These are phyloP conservation scores for Dexiosoma caninum DNA, from an alignment of 2,888 invertebrate genomes.

Conservation along the genomic window DNA sequence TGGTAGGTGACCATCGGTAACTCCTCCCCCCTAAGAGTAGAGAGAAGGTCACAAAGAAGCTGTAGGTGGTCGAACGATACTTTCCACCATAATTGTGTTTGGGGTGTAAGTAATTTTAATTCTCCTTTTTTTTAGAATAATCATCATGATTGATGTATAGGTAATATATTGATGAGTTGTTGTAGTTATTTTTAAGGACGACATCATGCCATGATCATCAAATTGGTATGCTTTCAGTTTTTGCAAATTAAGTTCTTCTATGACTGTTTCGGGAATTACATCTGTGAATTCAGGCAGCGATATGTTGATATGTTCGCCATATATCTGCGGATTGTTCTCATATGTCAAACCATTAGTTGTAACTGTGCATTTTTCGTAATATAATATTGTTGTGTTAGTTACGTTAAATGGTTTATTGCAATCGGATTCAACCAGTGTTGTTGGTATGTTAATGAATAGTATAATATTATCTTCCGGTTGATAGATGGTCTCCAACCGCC, in stretches of 20 bases:
- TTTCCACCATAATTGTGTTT: not conserved
- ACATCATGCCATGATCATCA: constrained; percentile 20
- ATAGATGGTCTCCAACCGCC: constrained; percentile 26
- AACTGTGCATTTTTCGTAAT: constrained; percentile 14
- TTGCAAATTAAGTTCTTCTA: constrained; percentile 23
- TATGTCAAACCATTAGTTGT: not conserved
- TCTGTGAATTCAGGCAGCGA: constrained; percentile 13
- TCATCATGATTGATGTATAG: constrained; percentile 13
- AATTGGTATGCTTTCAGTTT: constrained; percentile 24
- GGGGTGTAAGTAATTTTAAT: constrained; percentile 26
- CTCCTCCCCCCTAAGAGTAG: no score
- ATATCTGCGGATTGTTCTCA: constrained; percentile 7
- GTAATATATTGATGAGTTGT: constrained; percentile 29
- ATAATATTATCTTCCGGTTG: constrained; percentile 35
- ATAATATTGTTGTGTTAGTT: constrained; percentile 1
- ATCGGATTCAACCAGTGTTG: constrained; percentile 22
- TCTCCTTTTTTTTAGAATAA: constrained; percentile 8
- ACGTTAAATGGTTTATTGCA: constrained; percentile 14
- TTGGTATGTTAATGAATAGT: constrained; percentile 26
- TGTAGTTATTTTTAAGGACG: constrained; percentile 12
- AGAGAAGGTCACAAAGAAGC: constrained; percentile 3
- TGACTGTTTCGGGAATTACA: constrained; percentile 24
- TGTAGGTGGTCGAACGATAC: constrained; percentile 9
- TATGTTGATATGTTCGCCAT: constrained; percentile 13
- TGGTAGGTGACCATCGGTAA: no score